phyloP scores from a whole-genome alignment of 2,888 invertebrate species.

The Laspeyria flexula region DNA sequence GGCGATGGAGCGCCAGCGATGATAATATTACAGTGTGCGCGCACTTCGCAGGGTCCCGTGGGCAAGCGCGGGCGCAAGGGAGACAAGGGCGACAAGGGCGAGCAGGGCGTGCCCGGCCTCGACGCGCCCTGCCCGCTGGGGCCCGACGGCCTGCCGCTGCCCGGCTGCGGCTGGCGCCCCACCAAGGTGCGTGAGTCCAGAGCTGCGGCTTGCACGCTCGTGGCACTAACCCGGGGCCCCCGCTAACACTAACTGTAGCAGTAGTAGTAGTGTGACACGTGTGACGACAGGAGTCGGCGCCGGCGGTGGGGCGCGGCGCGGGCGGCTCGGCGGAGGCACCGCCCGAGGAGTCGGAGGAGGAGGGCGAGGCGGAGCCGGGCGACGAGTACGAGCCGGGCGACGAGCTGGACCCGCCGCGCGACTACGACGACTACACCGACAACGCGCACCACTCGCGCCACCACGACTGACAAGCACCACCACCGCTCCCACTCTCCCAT shows the following conservation, averaged over 20 bases:
- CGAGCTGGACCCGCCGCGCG: conserved; percentile 67
- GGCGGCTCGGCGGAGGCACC: conserved; percentile 34
- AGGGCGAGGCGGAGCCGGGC: conserved; percentile 47
- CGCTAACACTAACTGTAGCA: conserved; percentile 8
- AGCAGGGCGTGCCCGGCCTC: conserved; percentile 98
- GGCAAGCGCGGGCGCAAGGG: conserved; percentile 97
- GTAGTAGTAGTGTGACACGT: conserved; percentile 33
- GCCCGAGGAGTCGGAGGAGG: conserved; percentile 45
- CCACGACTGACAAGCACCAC: conserved; percentile 67
- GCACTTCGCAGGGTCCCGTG: conserved; percentile 89
- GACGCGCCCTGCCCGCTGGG: conserved; percentile 99
- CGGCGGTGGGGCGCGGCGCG: conserved; percentile 45
- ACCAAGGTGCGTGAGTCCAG: conserved; percentile 88
- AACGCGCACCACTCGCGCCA: conserved; percentile 70
- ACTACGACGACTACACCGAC: conserved; percentile 81
- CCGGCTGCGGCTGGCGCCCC: conserved; percentile 98
- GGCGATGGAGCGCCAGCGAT: conserved; percentile 8
- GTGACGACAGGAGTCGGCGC: conserved; percentile 54
- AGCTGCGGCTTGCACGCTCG: not conserved
- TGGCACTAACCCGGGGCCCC: conserved; percentile 12
- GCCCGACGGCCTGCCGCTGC: conserved; percentile 97
- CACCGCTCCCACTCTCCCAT: not conserved
- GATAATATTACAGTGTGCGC: conserved; percentile 39
- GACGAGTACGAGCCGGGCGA: conserved; percentile 68
- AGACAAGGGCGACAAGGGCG: conserved; percentile 96